A percentile compares a stretch with the other conserved stretches of the same genome.
These are phyloP conservation scores for Cuniculus paca DNA, from an alignment of 2,797 vertebrate genomes.

Conservation along the genomic window DNA sequence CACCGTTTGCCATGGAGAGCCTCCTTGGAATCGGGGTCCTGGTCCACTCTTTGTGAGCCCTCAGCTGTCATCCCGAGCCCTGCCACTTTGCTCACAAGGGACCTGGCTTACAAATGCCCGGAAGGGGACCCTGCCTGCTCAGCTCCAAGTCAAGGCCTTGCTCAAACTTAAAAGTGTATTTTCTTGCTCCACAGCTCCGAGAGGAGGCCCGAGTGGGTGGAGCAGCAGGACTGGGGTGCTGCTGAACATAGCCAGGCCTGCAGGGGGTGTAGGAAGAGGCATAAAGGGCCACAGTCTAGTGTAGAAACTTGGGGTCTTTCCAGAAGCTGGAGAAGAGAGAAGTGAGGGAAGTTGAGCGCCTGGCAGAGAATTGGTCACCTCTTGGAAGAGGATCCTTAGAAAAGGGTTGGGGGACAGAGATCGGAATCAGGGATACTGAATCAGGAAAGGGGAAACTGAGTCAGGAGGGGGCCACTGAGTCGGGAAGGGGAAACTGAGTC, in stretches of 20 bases:
- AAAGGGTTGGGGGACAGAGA: neutral
- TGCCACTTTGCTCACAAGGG: neutral
- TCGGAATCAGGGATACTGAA: neutral
- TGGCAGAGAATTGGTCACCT: neutral
- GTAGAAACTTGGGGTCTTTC: neutral
- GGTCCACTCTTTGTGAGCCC: neutral
- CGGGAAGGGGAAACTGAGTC: slow-evolving; percentile 31
- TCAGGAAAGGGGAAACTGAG: neutral
- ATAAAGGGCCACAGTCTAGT: neutral
- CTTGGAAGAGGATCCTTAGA: neutral
- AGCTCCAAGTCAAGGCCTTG: neutral
- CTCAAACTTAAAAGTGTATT: neutral
- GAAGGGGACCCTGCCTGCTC: neutral
- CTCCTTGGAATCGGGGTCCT: neutral
- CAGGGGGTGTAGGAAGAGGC: neutral
- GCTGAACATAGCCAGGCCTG: neutral
- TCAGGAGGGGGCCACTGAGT: slow-evolving; percentile 3
- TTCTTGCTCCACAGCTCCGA: neutral
- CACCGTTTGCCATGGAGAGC: neutral
- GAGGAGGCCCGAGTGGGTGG: neutral
- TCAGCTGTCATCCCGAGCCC: neutral
- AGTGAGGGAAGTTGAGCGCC: neutral
- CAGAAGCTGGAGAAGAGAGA: neutral
- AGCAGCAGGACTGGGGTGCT: neutral
- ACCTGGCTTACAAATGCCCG: neutral